Base-by-base conservation (phyloP, 2,797 vertebrate species). In the Enteromius anoplus region DNA sequence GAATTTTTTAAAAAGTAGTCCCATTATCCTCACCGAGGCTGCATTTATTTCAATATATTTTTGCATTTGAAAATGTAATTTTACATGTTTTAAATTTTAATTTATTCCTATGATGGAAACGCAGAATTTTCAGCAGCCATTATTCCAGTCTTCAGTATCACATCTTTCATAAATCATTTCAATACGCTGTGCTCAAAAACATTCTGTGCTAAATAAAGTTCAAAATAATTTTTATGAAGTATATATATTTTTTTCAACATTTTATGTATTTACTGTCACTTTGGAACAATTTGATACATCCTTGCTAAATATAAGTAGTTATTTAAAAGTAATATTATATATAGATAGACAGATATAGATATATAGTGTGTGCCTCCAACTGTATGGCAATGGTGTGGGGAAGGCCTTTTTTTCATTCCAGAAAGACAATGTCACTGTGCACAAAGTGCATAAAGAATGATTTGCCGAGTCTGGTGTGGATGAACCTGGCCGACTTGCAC, bases 371-470 rank as follows among this genome's bases (percentile, higher is more conserved):
- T 58, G 12, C 55, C 17, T 62, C n/a, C 14, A 40, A 15, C 73
- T 76, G 45, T 42, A 3, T 23, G 21, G 21, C 32, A 55, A 23
- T 3, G n/a, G 21, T 58, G 34, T 75, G 12, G 14, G 40, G 15
- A 29, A 40, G 17, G 9, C 37, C 37, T 53, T 62, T 77, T 62
- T 77, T 62, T 62, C 45, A 1, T 62, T 62, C 75, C 21, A 62
- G n/a, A 32, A 53, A 55, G 17, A 75, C 72, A 76, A 62, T 75
- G 72, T 62, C 15, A 40, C n/a, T 45, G n/a, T 76, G 37, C n/a
- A 60, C 75, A 76, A 42, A 62, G 73, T 42, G 37, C 21, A 19
- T 76, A 45, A 45, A 76, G n/a, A 62, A 62, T 62, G 12, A 75
- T 55, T 55, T 55, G 32, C 21, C 7, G 12, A 5, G n/a, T 77